Evolutionary conservation across 2,113 vertebrate species (phyloP), one percentile per base, ranked within the genome.

Genomic region (Euleptes europaea): DNA sequence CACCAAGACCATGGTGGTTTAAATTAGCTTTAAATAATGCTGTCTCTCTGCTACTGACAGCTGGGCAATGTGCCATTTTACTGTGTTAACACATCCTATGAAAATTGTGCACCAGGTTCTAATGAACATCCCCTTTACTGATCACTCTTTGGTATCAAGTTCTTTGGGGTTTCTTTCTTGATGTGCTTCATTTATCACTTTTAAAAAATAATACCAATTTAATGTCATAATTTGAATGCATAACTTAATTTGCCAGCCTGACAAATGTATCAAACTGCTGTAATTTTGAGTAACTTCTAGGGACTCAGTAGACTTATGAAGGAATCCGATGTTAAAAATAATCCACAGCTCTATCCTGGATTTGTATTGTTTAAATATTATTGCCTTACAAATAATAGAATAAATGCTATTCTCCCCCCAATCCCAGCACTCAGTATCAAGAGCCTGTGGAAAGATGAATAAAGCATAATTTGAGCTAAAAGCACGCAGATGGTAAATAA

Each of bases 171-270:
- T 93, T 92, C 73, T 92, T 91, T 81, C 91, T 88, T 72, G 35
- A 93, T 74, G 89, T 76, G 86, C 80, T 94, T 92, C 94, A 96
- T 96, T 96, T 88, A 95, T 96, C 94, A 95, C 84, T 95, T 96
- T 94, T 93, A 95, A 95, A 44, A 95, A 95, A 96, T 95, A 94
- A 94, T 92, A 90, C 86, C 94, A 94, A 95, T 96, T 96, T 94
- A 92, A 90, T 93, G 93, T 92, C 88, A 89, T 95, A 94, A 96
- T 96, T 96, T 95, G 89, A 94, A 95, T 94, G 88, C 88, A 92
- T 96, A 96, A 97, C 95, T 96, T 94, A 95, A 96, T 96, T 94
- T 96, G 83, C 94, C 93, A 94, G 89, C 90, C 93, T 93, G 85
- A 93, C 90, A 95, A 95, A 92, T 96, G 96, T 95, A 95, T 96